Evolutionary conservation across 1,140 invertebrate species (phyloP), one percentile per base, ranked within the genome.

Genomic region (Lutraria rhynchaena): DNA sequence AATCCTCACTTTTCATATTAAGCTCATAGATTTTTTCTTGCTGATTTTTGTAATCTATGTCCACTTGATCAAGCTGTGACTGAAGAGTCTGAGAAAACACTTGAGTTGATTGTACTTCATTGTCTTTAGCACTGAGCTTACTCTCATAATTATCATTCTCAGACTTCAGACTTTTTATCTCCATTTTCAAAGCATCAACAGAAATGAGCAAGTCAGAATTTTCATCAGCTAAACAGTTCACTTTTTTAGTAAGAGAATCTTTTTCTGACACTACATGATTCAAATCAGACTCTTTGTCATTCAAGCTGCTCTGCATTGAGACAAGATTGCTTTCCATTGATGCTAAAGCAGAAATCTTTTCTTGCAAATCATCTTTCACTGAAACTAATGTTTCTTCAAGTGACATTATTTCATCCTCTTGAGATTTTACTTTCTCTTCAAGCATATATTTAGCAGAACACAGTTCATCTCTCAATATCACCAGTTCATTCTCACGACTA

Each of bases 51-150:
- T 61, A 73, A 53, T 61, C 41, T 27, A 11, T 46, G 22, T 63
- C 69, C 13, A 65, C 58, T 44, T 73, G 65, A 53, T 81, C 69
- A 9, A 81, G 19, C 49, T 81, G 78, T 24, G 31, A 41, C 35
- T 74, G 60, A 9, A 81, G 27, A 3, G 27, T 49, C n/a, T 81
- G 78, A n/a, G 69, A 61, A 29, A 81, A 73, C 15, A 57, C 78
- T 51, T 74, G 57, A 17, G 78, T 73, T 7, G 35, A 61, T 33
- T 73, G 69, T 19, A 81, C 41, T 41, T 81, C 78, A 24, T 31
- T 27, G 63, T 81, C 70, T 55, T 46, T 63, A 29, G 51, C 46
- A 19, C 37, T 4, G n/a, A 81, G 35, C 27, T 63, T 53, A 24
- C 51, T 70, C 49, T 63, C 60, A 61, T 33, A 61, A 13, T 74